A percentile compares a stretch with the other conserved stretches of the same genome.
phyloP scores from a whole-genome alignment of 1,140 invertebrate species.

The Cydia strobilella region DNA sequence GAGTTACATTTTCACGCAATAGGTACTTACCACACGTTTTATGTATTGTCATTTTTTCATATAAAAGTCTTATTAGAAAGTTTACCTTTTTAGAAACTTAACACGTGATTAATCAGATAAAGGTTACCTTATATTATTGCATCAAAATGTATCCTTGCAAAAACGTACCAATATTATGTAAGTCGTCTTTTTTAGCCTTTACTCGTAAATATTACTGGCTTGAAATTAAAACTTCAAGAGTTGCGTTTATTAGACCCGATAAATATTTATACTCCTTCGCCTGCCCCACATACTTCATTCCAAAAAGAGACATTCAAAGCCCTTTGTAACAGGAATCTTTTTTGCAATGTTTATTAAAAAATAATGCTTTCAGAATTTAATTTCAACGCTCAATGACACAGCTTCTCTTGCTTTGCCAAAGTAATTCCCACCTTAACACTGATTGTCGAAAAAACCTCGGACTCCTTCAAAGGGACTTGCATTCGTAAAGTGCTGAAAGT shows the following conservation, averaged over 20 bases:
- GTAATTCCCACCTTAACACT: constrained; percentile 48
- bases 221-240: too few species aligned
- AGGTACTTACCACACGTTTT: too few species aligned
- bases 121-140: too few species aligned
- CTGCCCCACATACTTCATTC: background rate
- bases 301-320: constrained; percentile 4
- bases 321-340: constrained; percentile 39
- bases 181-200: too few species aligned
- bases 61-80: too few species aligned
- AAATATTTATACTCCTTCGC: background rate
- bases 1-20: too few species aligned
- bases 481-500: constrained; percentile 72
- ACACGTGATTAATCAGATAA: too few species aligned
- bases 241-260: background rate
- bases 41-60: too few species aligned
- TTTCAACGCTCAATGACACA: constrained; percentile 27
- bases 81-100: too few species aligned
- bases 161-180: too few species aligned
- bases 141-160: too few species aligned
- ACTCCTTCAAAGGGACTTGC: constrained; percentile 69
- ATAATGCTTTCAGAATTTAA: constrained; percentile 1
- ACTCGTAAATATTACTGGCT: too few species aligned
- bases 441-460: constrained; percentile 74
- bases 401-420: constrained; percentile 30
- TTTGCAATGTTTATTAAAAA: background rate